Conservation (phyloP, 2,888 invertebrate species). For the Temnothorax unifasciatus region DNA sequence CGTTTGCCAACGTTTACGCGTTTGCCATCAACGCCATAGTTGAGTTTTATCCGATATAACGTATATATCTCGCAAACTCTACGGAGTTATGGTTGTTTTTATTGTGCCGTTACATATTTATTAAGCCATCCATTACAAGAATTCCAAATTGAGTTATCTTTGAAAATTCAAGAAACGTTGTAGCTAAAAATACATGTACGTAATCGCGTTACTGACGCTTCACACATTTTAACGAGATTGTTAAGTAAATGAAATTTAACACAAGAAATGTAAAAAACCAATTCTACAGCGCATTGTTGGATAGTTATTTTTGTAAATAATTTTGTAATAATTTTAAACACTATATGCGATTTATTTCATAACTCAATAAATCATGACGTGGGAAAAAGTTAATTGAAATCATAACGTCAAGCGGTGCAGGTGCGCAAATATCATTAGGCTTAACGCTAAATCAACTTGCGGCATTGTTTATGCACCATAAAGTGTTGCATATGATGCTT, state of each 20-base stretch:
- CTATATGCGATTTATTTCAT: neutral
- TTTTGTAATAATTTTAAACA: neutral
- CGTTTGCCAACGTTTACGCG: neutral
- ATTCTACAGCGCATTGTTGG: neutral
- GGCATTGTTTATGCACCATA: slow-evolving; percentile 56
- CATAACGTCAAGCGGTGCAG: neutral
- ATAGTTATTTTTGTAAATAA: neutral
- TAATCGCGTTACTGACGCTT: neutral
- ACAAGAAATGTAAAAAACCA: neutral
- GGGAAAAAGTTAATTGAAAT: slow-evolving; percentile 5
- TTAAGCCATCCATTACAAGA: neutral
- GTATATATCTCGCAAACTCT: neutral
- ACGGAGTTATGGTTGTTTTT: neutral
- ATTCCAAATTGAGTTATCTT: slow-evolving; percentile 10
- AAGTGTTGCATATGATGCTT: slow-evolving; percentile 33
- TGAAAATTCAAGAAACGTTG: slow-evolving; percentile 21
- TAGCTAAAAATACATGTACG: neutral
- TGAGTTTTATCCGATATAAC: neutral
- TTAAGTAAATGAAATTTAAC: slow-evolving; percentile 25
- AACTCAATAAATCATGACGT: neutral
- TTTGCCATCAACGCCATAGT: neutral
- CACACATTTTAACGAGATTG: neutral
- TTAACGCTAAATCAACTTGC: slow-evolving; percentile 58
- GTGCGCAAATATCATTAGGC: slow-evolving; percentile 58
- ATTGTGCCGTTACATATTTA: slow-evolving; percentile 42